Percentiles rank a stretch among this genome's conserved stretches.
phyloP scores from a whole-genome alignment of 1,140 invertebrate species.

The Heliconius nattereri region DNA sequence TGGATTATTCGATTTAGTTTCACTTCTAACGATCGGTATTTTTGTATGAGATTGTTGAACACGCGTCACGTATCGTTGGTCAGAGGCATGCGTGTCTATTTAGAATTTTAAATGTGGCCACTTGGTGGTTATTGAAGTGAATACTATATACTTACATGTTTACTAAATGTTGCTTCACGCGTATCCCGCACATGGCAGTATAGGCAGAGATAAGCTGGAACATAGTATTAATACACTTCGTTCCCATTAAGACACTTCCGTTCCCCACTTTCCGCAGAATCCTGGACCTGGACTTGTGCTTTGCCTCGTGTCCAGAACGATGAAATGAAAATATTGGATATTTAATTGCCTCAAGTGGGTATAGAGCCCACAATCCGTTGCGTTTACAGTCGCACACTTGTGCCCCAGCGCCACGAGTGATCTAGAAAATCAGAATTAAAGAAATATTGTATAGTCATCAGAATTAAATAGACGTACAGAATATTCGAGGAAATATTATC shows the following conservation, averaged over 20 bases:
- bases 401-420: no score
- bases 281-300: no score
- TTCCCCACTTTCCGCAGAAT: no score
- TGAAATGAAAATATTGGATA: no score
- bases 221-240: no score
- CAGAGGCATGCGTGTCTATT: conserved; percentile 30
- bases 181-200: no score
- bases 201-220: no score
- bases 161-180: neutral
- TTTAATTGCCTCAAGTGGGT: no score
- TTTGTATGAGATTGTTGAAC: conserved; percentile 36
- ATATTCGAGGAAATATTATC: neutral
- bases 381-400: no score
- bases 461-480: neutral
- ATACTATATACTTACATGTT: neutral
- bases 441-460: neutral
- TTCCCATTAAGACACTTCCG: no score
- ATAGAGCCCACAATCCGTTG: no score
- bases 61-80: conserved; percentile 32
- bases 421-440: neutral
- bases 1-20: conserved; percentile 76
- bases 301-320: no score
- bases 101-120: conserved; percentile 22
- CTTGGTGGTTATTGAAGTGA: neutral
- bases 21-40: conserved; percentile 65